A percentile compares a stretch with the other conserved stretches of the same genome.
These are phyloP conservation scores for Anhinga anhinga DNA, from an alignment of 2,113 vertebrate genomes.

Conservation along the genomic window DNA sequence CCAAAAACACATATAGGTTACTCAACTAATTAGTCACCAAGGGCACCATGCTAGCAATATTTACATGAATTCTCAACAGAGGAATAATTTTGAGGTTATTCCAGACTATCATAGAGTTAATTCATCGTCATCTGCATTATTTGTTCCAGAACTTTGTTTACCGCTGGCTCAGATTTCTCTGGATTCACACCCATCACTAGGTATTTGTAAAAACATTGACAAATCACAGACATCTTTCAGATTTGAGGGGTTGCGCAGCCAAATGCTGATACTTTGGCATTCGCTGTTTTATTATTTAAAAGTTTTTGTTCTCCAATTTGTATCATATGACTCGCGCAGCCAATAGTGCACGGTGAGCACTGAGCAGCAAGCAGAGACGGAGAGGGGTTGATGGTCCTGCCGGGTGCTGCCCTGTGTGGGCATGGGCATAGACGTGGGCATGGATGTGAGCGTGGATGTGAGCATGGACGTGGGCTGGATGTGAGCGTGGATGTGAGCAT, in stretches of 20 bases:
- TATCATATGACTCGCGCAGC: accelerated
- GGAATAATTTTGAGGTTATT: background rate
- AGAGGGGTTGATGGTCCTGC: background rate
- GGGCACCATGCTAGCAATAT: background rate
- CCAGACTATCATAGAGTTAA: background rate
- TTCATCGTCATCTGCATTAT: background rate
- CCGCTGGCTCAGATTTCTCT: background rate
- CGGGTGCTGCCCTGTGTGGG: background rate
- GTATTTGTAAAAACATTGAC: background rate
- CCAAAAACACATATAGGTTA: background rate
- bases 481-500: background rate
- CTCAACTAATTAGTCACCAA: background rate
- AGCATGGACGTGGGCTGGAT: background rate
- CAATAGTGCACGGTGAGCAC: accelerated
- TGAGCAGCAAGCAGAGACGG: background rate
- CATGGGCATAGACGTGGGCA: no score
- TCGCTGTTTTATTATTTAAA: background rate
- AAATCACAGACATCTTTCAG: background rate
- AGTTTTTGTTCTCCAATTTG: background rate
- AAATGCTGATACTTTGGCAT: background rate
- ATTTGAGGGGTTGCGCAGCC: background rate
- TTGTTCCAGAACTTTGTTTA: background rate
- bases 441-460: background rate
- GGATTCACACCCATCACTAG: background rate
- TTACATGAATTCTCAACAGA: background rate